These are phyloP conservation scores for Ondatra zibethicus DNA, from an alignment of 2,113 vertebrate species.

Conservation along the genomic window DNA sequence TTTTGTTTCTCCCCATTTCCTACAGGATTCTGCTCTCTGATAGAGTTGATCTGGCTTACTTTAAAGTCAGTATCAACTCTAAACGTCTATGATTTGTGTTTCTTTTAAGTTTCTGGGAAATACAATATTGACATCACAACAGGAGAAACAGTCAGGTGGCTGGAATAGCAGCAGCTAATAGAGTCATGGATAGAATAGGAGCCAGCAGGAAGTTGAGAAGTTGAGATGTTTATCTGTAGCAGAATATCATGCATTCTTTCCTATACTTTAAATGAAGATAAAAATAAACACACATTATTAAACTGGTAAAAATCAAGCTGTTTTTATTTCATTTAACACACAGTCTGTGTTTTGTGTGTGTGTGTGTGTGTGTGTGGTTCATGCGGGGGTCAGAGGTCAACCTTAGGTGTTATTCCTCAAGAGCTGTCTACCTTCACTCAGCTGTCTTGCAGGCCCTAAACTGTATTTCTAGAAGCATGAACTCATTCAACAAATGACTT, in stretches of 20 bases:
- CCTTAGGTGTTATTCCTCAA: not conserved
- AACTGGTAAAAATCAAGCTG: slow-evolving; percentile 3
- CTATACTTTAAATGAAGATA: slow-evolving; percentile 7
- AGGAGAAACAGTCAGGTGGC: not conserved
- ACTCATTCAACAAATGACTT: not conserved
- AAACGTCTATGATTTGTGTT: not conserved
- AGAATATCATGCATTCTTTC: not conserved
- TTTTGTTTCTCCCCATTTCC: not conserved
- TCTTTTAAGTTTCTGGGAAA: not conserved
- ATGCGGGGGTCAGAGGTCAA: not conserved
- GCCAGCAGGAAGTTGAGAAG: not conserved
- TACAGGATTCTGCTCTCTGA: not conserved
- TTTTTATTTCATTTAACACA: not conserved
- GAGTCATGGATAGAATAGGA: not conserved
- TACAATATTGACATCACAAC: not conserved
- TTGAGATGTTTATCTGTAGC: not conserved
- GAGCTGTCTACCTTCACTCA: not conserved
- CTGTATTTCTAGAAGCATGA: not conserved
- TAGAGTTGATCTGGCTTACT: not conserved
- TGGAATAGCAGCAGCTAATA: too few relatives aligned
- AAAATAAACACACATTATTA: not conserved
- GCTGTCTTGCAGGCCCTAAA: not conserved
- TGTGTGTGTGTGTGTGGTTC: not conserved
- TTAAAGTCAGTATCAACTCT: not conserved
- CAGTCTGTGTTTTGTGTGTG: not conserved